These are phyloP conservation scores for Drosophila kanapiae DNA, from an alignment of 1,140 invertebrate species.

Conservation along the genomic window DNA sequence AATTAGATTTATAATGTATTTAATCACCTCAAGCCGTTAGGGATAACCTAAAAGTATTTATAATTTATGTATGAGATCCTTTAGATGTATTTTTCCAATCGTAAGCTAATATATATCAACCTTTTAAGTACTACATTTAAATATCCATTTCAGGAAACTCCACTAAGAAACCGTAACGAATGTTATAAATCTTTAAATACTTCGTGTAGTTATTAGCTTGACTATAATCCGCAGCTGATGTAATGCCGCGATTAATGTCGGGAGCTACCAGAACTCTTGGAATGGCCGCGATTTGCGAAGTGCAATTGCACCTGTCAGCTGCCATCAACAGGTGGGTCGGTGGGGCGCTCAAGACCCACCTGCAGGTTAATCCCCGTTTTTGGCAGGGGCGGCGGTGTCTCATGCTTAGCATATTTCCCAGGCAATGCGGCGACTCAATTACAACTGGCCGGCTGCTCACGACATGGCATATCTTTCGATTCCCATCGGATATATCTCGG, in stretches of 20 bases:
- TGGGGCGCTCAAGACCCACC: conserved; percentile 2
- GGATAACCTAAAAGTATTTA: background rate
- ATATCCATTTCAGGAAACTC: background rate
- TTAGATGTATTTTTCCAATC: background rate
- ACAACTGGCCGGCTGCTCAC: conserved; percentile 53
- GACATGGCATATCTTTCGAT: conserved; percentile 49
- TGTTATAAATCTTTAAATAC: conserved; percentile 1
- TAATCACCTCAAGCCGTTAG: too few relatives aligned
- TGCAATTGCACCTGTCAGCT: conserved; percentile 57
- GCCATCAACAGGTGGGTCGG: conserved; percentile 40
- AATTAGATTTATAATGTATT: background rate
- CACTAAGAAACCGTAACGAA: background rate
- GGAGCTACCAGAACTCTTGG: conserved; percentile 32
- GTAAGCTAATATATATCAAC: too few relatives aligned
- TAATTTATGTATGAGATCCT: background rate
- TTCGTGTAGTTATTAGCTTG: conserved; percentile 12
- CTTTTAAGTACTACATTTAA: too few relatives aligned
- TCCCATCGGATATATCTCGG: conserved; percentile 11
- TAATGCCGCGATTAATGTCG: conserved; percentile 73
- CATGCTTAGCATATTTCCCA: conserved; percentile 72
- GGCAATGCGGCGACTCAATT: conserved; percentile 68
- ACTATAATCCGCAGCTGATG: conserved; percentile 51
- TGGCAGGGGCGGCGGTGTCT: conserved; percentile 44
- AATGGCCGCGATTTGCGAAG: too few relatives aligned
- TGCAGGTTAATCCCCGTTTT: background rate